Evolutionary conservation across 2,888 invertebrate species (phyloP).

Genomic region (Ormia ochracea): DNA sequence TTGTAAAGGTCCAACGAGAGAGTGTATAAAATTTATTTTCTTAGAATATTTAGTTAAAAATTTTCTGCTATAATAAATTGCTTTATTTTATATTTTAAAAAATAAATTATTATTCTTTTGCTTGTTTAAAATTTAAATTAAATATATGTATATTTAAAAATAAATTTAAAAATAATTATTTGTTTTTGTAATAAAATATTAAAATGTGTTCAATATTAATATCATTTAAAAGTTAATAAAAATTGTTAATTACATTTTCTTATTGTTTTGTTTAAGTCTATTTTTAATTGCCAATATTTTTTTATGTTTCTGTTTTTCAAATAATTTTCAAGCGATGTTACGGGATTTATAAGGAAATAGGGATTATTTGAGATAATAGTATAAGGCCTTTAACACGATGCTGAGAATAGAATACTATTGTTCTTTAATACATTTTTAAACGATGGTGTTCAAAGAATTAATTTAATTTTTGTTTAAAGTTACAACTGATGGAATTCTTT

Average conservation of each 20-base stretch:
- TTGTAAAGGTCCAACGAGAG: constrained; percentile 61
- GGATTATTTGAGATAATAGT: constrained; percentile 15
- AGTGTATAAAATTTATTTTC: constrained; percentile 52
- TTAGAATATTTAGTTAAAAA: constrained; percentile 61
- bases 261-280: constrained; percentile 65
- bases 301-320: constrained; percentile 16
- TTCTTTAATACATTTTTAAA: too few relatives aligned
- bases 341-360: not conserved
- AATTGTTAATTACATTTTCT: constrained; percentile 57
- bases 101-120: constrained; percentile 48
- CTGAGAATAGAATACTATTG: not conserved
- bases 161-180: constrained; percentile 45
- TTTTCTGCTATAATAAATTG: constrained; percentile 60
- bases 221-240: constrained; percentile 67
- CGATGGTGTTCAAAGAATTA: too few relatives aligned
- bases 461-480: too few relatives aligned
- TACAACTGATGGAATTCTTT: too few relatives aligned
- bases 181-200: constrained; percentile 54
- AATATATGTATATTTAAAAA: constrained; percentile 33
- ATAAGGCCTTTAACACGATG: not conserved
- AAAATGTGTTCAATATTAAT: constrained; percentile 44
- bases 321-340: constrained; percentile 30
- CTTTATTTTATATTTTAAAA: constrained; percentile 51
- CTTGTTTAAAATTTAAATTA: constrained; percentile 40
- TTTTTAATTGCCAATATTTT: constrained; percentile 64